phyloP scores from a whole-genome alignment of 2,888 invertebrate species.

The Acronicta aceris region DNA sequence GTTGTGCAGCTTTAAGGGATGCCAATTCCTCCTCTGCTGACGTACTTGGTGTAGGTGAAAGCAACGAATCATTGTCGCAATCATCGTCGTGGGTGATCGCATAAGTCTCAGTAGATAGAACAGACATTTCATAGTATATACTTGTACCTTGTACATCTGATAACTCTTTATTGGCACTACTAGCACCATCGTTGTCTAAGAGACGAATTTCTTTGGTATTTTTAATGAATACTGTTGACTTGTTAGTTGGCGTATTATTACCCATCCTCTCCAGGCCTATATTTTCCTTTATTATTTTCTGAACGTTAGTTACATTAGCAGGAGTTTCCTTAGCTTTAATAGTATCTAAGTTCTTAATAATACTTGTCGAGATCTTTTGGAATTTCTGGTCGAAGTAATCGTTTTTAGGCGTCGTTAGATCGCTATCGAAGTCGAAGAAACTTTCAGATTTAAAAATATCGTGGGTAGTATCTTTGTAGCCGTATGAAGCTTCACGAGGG shows the following conservation, averaged over 20 bases:
- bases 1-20: constrained; percentile 66
- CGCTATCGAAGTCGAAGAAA: constrained; percentile 79
- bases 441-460: constrained; percentile 76
- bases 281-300: constrained; percentile 74
- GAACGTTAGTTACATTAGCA: constrained; percentile 71
- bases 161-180: constrained; percentile 76
- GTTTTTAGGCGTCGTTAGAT: constrained; percentile 88
- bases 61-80: constrained; percentile 78
- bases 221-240: constrained; percentile 85
- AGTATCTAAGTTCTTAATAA: constrained; percentile 84
- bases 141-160: constrained; percentile 86
- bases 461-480: constrained; percentile 67
- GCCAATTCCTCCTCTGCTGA: constrained; percentile 72
- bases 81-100: constrained; percentile 81
- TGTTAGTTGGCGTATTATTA: constrained; percentile 83
- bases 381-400: constrained; percentile 88
- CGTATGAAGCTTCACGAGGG: constrained; percentile 70
- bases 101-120: constrained; percentile 84
- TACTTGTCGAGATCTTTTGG: constrained; percentile 86
- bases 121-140: constrained; percentile 87
- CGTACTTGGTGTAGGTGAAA: constrained; percentile 71
- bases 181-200: constrained; percentile 81
- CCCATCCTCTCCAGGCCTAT: constrained; percentile 81
- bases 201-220: constrained; percentile 88
- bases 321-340: constrained; percentile 72